phyloP scores from a whole-genome alignment of 1,140 invertebrate genomes.

The Ceratina japonica region DNA sequence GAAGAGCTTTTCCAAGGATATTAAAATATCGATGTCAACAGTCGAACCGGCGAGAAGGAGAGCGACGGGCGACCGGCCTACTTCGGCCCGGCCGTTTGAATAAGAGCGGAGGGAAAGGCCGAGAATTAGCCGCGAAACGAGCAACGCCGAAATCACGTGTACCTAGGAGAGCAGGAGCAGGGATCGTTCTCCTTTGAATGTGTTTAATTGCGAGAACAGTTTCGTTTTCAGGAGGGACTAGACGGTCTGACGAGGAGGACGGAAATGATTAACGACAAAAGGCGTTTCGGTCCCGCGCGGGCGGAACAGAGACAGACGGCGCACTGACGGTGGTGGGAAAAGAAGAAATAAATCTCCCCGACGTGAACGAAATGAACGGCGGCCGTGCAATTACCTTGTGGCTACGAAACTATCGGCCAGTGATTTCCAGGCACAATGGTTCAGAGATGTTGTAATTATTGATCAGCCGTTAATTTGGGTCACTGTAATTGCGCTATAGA shows the following conservation, averaged over 20 bases:
- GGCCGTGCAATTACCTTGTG: conserved; percentile 47
- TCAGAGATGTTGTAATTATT: conserved; percentile 27
- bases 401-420: conserved; percentile 24
- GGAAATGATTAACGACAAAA: conserved; percentile 71
- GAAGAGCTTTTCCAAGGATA: neutral
- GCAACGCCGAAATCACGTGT: conserved; percentile 58
- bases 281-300: conserved; percentile 40
- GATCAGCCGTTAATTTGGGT: neutral
- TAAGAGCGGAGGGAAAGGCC: neutral
- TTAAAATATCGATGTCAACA: conserved; percentile 30
- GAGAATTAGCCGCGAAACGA: conserved; percentile 58
- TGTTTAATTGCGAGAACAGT: conserved; percentile 68
- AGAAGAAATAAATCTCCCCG: conserved; percentile 51
- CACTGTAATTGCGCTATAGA: neutral
- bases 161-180: conserved; percentile 48
- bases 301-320: conserved; percentile 33
- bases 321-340: conserved; percentile 20
- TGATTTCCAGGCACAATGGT: neutral
- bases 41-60: neutral
- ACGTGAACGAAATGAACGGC: conserved; percentile 48
- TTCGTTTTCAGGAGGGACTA: conserved; percentile 54
- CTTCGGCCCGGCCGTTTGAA: conserved; percentile 24
- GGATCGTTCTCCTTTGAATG: conserved; percentile 61
- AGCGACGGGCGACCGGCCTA: neutral
- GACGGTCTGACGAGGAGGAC: conserved; percentile 57